Evolutionary conservation across 1,140 invertebrate genomes (phyloP), one percentile per base, ranked within the genome.

Genomic region (Bacillus rossius): DNA sequence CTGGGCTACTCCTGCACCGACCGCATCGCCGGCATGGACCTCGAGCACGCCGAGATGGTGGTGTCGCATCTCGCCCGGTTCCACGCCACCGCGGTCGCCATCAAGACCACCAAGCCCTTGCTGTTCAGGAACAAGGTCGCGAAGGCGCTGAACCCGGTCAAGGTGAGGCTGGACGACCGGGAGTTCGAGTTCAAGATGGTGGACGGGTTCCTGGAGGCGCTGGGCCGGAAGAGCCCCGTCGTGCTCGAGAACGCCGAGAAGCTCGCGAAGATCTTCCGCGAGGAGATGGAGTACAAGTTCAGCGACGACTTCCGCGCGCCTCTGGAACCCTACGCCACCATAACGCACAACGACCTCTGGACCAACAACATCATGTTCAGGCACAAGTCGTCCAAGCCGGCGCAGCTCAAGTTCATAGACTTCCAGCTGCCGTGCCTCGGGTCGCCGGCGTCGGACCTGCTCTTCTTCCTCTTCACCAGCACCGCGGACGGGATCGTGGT

Each of bases 321-420:
- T 23, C 40, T 23, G 14, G 40, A 52, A 55, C 53, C 53, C 1
- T 55, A 43, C 29, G 38, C 53, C 19, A 55, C 53, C 14, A 13
- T 55, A 22, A 16, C 45, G 16, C 53, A 55, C 38, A 55, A 55
- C 34, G 53, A 55, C 34, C 14, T 55, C 3, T 55, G 53, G 53
- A 43, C 40, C 16, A 55, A 55, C 38, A 55, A 55, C 34, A 55
- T 55, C 10, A 16, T 55, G 34, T 55, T 55, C 43, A 14, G n/a
- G 2, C 43, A 55, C 29, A 3, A 20, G 20, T 5, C 20, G 13
- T 1, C 8, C 53, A 37, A 43, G 19, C 17, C 10, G 22, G 16
- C 14, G 22, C n/a, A n/a, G n/a, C n/a, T 55, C 10, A 55, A 37
- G 29, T 55, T 55, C 40, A 20, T 55, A 8, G 53, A 55, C 23